Evolutionary conservation across 2,797 vertebrate species (phyloP).

Genomic region (Neostethus bicornis): DNA sequence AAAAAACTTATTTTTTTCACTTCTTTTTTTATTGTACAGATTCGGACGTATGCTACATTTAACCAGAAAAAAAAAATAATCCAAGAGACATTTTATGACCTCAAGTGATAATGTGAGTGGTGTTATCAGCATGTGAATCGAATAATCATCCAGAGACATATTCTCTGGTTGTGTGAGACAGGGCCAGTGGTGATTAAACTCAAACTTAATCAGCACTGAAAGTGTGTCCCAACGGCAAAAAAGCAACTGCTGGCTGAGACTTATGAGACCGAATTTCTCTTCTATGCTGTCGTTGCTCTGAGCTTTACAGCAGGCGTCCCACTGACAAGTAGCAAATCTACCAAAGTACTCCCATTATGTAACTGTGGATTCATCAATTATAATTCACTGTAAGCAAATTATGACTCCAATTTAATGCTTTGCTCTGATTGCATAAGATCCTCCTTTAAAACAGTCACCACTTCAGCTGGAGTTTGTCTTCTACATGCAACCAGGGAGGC

Average conservation of each 20-base stretch:
- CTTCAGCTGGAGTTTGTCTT: neutral
- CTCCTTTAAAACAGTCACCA: slow-evolving; percentile 18
- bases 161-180: slow-evolving; percentile 41
- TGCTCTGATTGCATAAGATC: slow-evolving; percentile 30
- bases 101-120: slow-evolving; percentile 37
- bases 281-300: slow-evolving; percentile 21
- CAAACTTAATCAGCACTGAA: slow-evolving; percentile 67
- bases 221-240: slow-evolving; percentile 60
- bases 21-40: no score
- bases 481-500: no score
- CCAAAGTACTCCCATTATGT: slow-evolving; percentile 41
- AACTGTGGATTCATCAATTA: slow-evolving; percentile 57
- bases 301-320: slow-evolving; percentile 58
- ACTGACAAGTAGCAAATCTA: slow-evolving; percentile 51
- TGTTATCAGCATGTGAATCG: slow-evolving; percentile 53
- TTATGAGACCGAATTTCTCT: slow-evolving; percentile 56
- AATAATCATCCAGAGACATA: slow-evolving; percentile 55
- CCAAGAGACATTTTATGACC: slow-evolving; percentile 23
- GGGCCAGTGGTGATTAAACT: slow-evolving; percentile 61
- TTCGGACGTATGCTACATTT: slow-evolving; percentile 27
- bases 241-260: slow-evolving; percentile 56
- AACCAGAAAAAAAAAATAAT: slow-evolving; percentile 29
- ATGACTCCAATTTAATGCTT: slow-evolving; percentile 54
- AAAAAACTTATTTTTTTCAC: no score
- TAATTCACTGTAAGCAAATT: slow-evolving; percentile 55